A percentile compares a stretch with the other conserved stretches of the same genome.
These are phyloP conservation scores for Acomys russatus DNA, from an alignment of 2,797 vertebrate species.

Conservation along the genomic window DNA sequence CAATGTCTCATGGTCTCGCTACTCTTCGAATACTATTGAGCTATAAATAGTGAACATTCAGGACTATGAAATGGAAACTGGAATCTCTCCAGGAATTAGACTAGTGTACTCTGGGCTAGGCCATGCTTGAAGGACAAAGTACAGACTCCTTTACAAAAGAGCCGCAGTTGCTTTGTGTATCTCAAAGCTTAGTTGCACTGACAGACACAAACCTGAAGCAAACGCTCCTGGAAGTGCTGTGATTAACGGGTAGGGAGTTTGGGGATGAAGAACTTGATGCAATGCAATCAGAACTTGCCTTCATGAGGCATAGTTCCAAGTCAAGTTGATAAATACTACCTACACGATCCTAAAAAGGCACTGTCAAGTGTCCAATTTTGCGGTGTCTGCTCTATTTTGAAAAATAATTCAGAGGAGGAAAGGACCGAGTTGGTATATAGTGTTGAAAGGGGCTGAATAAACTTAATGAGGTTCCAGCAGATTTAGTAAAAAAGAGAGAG, in stretches of 20 bases:
- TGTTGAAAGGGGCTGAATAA: not conserved
- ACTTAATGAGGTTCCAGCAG: not conserved
- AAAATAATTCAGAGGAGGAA: not conserved
- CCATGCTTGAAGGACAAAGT: conserved; percentile 52
- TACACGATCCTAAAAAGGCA: not conserved
- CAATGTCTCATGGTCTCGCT: not conserved
- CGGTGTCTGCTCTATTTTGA: not conserved
- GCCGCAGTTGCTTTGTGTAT: not conserved
- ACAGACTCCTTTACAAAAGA: not conserved
- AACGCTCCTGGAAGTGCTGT: not conserved
- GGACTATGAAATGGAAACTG: conserved; percentile 65
- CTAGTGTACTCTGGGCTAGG: not conserved
- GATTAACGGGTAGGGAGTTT: not conserved
- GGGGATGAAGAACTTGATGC: not conserved
- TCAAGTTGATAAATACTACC: conserved; percentile 23
- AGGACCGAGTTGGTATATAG: not conserved
- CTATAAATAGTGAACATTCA: conserved; percentile 44
- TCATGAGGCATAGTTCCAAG: not conserved
- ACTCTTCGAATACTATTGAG: conserved; percentile 22
- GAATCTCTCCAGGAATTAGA: conserved; percentile 68
- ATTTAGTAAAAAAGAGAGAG: not conserved
- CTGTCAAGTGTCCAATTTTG: not conserved
- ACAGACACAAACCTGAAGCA: not conserved
- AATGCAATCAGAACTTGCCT: not conserved
- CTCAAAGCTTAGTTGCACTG: not conserved